Evolutionary conservation across 2,113 vertebrate species (phyloP), one percentile per base, ranked within the genome.

Genomic region (Hymenochirus boettgeri): DNA sequence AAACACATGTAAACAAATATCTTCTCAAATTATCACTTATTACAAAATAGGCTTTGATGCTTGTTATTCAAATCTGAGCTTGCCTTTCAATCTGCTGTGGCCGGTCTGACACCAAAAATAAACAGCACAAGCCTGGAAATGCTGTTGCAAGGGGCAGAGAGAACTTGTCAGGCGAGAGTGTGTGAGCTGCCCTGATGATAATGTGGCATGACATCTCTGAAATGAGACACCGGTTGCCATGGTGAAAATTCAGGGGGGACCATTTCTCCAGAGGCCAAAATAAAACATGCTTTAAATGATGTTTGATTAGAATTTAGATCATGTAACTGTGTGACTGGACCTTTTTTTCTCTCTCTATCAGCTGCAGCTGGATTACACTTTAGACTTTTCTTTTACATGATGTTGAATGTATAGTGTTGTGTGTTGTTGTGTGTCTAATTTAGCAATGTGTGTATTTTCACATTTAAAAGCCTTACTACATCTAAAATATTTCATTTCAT

Each of bases 261-360:
- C 72, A 71, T 86, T 87, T 94, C 94, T 96, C 92, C 84, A 80
- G 92, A 91, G 93, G 84, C 89, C 88, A 88, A 95, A 97, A 96
- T 97, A 96, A 97, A 96, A 98, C 92, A 95, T 87, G 92, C 90
- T 93, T 94, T 92, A 96, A 97, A 97, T 95, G 86, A 96, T 97
- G 93, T 97, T 95, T 97, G 93, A 97, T 98, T 97, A 94, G 92
- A 92, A 95, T 94, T 95, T 94, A 94, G 93, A 96, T 95, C 91
- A 92, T 92, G 90, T 90, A 90, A 92, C 89, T 82, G 88, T 91
- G 88, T 83, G 86, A 88, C 91, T 85, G 83, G 87, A 80, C 85
- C 85, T 79, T 82, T 86, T 88, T 76, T 31, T 2, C 72, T 82
- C 73, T 70, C 77, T 74, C 83, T 84, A 84, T 82, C 72, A 79